These are phyloP conservation scores for Chrysolina oricalcia DNA, from an alignment of 2,888 invertebrate species.

Conservation along the genomic window DNA sequence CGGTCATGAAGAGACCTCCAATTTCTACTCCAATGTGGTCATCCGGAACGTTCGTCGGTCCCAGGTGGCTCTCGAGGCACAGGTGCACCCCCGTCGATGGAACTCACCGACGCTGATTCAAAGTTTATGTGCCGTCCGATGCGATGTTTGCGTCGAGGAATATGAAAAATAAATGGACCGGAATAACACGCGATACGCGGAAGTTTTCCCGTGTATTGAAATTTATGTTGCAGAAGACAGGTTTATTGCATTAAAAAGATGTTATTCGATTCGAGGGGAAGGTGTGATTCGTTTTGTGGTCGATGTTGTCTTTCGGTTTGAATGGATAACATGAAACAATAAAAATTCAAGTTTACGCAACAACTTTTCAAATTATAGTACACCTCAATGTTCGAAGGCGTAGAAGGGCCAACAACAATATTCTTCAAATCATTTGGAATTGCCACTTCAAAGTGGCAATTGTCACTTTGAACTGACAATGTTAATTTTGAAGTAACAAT, in stretches of 20 bases:
- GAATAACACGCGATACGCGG: conserved; percentile 39
- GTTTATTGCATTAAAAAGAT: conserved; percentile 23
- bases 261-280: neutral
- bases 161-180: conserved; percentile 48
- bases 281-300: conserved; percentile 1
- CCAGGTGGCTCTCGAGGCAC: conserved; percentile 29
- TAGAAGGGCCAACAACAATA: no score
- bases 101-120: conserved; percentile 37
- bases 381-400: no score
- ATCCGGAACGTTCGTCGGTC: conserved; percentile 15
- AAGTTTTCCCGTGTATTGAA: conserved; percentile 19
- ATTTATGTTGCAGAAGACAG: conserved; percentile 26
- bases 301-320: neutral
- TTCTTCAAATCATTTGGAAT: no score
- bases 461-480: no score
- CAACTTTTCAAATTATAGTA: no score
- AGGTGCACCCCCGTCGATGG: conserved; percentile 27
- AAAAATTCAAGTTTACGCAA: no score
- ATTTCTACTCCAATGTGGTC: conserved; percentile 23
- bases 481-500: no score
- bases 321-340: no score
- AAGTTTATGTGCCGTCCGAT: conserved; percentile 41
- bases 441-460: no score
- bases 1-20: conserved; percentile 26
- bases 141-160: conserved; percentile 39